Evolutionary conservation across 1,140 invertebrate genomes (phyloP), one percentile per base, ranked within the genome.

Genomic region (Hylaeus anthracinus): DNA sequence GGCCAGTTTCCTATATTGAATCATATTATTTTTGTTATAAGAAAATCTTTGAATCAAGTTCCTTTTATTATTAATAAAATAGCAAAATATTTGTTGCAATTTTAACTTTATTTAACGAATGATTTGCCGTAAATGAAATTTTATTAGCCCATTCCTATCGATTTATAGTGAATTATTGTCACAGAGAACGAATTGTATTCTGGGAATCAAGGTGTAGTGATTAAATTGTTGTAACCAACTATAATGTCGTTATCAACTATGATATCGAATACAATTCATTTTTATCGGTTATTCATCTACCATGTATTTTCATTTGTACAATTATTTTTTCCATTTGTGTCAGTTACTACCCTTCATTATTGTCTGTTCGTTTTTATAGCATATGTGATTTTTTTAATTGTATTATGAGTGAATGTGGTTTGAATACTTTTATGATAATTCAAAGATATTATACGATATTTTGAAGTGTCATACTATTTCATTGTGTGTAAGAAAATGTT

Each of bases 381-480:
- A 55, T 76, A 63, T 72, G 61, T 66, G 58, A 71, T 76, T 85
- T 86, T 26, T 85, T 72, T 71, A 63, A 85, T 72, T 79, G 43
- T 79, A 69, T 86, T 77, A 69, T 51, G 72, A 71, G 64, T 61
- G 69, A 78, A 74, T 71, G 65, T 45, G n/a, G 83, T 70, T 83
- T 43, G 56, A 73, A 61, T 43, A 45, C 67, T 77, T 76, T 79
- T n/a, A 60, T 76, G 9, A 70, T 61, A 45, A 85, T 83, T 60
- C 51, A 45, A 65, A 72, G 60, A 60, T 8, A 56, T 64, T 56
- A 37, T 71, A 55, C 45, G n/a, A 72, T 72, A 58, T 63, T 45
- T 83, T 58, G 26, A 64, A 73, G 9, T 67, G 67, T 65, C 51
- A 70, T 81, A 63, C 12, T 70, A 10, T 61, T 73, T 73, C 45